Percentiles rank a stretch among this genome's conserved stretches.
These are phyloP conservation scores for Notospermus geniculatus DNA, from an alignment of 1,140 invertebrate genomes.

Conservation along the genomic window DNA sequence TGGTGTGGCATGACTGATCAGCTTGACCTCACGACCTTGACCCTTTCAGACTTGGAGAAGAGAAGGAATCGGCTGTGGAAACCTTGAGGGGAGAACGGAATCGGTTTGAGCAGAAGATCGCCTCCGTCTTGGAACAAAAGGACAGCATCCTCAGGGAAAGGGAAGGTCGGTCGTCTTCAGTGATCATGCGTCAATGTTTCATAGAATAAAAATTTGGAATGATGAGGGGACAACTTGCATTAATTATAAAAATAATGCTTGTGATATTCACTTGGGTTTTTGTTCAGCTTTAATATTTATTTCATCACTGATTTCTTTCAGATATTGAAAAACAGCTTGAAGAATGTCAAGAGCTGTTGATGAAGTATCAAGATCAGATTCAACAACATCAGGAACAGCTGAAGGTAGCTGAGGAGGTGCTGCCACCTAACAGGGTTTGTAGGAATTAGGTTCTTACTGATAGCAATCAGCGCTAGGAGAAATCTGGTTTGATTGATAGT, in stretches of 20 bases:
- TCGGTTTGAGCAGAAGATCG: slow-evolving; percentile 32
- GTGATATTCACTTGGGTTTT: too few relatives aligned
- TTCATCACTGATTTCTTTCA: slow-evolving; percentile 12
- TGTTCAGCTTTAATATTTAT: too few relatives aligned
- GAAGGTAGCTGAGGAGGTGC: not conserved
- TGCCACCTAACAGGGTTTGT: too few relatives aligned
- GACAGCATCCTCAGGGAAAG: slow-evolving; percentile 32
- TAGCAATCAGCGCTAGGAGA: too few relatives aligned
- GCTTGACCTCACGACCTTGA: too few relatives aligned
- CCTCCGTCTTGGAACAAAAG: slow-evolving; percentile 30
- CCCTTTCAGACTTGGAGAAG: slow-evolving; percentile 31
- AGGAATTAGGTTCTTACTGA: too few relatives aligned
- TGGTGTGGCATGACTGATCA: too few relatives aligned
- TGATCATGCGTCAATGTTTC: slow-evolving; percentile 1
- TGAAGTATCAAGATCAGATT: slow-evolving; percentile 33
- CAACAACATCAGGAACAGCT: slow-evolving; percentile 28
- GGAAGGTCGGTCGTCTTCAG: slow-evolving; percentile 24
- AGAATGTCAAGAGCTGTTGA: slow-evolving; percentile 33
- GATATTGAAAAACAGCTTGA: slow-evolving; percentile 31
- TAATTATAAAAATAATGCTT: too few relatives aligned
- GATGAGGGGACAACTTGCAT: too few relatives aligned
- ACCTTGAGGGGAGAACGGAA: slow-evolving; percentile 28
- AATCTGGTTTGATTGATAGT: too few relatives aligned
- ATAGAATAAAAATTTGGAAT: too few relatives aligned
- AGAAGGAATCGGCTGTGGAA: slow-evolving; percentile 29